phyloP scores from a whole-genome alignment of 2,888 invertebrate genomes.

The Drosophila mercatorum region DNA sequence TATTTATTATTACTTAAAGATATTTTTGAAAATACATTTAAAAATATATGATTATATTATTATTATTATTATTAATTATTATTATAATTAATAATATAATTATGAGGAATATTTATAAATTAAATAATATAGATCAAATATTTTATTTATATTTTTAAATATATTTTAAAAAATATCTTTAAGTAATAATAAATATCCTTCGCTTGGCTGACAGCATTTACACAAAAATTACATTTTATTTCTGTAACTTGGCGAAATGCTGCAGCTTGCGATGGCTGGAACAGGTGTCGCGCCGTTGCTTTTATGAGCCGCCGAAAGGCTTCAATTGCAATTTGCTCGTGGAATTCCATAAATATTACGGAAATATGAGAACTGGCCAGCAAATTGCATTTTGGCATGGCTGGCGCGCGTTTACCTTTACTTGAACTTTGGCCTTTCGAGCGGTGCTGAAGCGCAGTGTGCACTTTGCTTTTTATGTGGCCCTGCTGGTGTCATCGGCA shows the following conservation, averaged over 20 bases:
- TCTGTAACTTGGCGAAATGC: not conserved
- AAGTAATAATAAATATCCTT: not conserved
- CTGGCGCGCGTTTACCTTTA: constrained; percentile 37
- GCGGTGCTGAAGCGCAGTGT: constrained; percentile 13
- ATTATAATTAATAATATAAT: too few species aligned
- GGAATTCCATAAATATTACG: constrained; percentile 29
- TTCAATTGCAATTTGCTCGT: constrained; percentile 31
- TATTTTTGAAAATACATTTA: too few species aligned
- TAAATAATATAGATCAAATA: not conserved
- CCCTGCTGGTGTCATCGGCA: constrained; percentile 49
- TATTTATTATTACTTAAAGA: too few species aligned
- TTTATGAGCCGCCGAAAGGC: constrained; percentile 14
- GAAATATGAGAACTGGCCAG: constrained; percentile 29
- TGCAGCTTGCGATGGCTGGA: not conserved
- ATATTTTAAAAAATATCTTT: not conserved
- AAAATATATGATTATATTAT: too few species aligned
- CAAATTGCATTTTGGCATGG: constrained; percentile 68
- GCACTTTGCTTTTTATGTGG: constrained; percentile 49
- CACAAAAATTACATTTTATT: not conserved
- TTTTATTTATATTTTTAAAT: not conserved
- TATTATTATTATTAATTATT: too few species aligned
- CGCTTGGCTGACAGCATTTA: not conserved
- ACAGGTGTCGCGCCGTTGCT: not conserved
- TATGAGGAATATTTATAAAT: too few species aligned
- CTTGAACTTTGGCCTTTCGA: constrained; percentile 51